Evolutionary conservation across 1,140 invertebrate genomes (phyloP).

Genomic region (Drosophila lacteicornis): DNA sequence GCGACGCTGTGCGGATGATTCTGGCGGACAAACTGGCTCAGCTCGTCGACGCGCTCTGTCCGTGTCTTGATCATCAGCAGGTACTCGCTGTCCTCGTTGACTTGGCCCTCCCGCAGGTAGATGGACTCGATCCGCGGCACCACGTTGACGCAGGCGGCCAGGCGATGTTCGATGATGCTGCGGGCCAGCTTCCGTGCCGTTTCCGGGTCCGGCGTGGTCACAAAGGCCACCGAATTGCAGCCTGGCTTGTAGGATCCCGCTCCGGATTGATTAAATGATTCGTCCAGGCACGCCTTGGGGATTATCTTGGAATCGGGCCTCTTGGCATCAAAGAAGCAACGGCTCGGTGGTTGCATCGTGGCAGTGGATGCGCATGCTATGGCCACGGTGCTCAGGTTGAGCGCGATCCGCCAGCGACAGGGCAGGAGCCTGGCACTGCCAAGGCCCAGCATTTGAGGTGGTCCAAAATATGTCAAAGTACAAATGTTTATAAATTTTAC

Average conservation of each 20-base stretch:
- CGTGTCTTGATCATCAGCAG: constrained; percentile 94
- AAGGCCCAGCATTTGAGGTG: too few relatives aligned
- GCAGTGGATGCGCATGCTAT: background rate
- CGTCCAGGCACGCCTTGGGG: constrained; percentile 10
- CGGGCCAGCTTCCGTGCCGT: constrained; percentile 92
- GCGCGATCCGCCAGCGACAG: constrained; percentile 40
- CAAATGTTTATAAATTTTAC: too few relatives aligned
- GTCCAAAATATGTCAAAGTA: too few relatives aligned
- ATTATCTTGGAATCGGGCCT: constrained; percentile 24
- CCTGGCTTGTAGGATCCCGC: constrained; percentile 79
- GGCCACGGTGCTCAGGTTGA: constrained; percentile 1
- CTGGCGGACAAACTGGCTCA: constrained; percentile 91
- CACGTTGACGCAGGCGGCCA: constrained; percentile 97
- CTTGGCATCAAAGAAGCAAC: background rate
- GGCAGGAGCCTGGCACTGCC: constrained; percentile 14
- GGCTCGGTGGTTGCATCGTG: constrained; percentile 13
- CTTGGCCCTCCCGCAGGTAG: constrained; percentile 95
- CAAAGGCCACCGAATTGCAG: constrained; percentile 92
- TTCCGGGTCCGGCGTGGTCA: constrained; percentile 92
- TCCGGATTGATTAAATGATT: background rate
- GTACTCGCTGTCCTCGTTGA: constrained; percentile 89
- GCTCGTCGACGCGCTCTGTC: constrained; percentile 89
- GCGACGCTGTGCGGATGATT: constrained; percentile 95
- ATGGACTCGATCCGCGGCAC: constrained; percentile 94
- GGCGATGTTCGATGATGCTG: constrained; percentile 91